These are phyloP conservation scores for Thymelicus acteon DNA, from an alignment of 2,888 invertebrate species.

Conservation along the genomic window DNA sequence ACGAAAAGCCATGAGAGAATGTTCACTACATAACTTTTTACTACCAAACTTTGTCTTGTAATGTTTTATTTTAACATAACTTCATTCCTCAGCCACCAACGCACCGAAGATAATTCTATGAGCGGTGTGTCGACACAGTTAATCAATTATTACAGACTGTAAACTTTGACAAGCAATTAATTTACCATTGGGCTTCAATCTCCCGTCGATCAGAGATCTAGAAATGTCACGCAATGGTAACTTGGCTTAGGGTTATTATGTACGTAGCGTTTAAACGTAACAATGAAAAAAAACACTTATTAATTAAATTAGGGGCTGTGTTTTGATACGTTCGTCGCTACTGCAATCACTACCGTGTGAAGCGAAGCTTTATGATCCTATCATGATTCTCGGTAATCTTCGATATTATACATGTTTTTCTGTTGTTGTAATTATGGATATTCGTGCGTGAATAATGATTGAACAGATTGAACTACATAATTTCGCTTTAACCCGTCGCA, in stretches of 20 bases:
- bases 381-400: no score
- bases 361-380: no score
- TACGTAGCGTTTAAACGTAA: not conserved
- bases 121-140: slow-evolving; percentile 27
- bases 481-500: no score
- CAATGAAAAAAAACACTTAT: not conserved
- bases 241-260: slow-evolving; percentile 16
- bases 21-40: not conserved
- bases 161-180: slow-evolving; percentile 38
- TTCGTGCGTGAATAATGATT: no score
- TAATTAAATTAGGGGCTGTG: no score
- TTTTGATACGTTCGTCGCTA: no score
- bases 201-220: slow-evolving; percentile 34
- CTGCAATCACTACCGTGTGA: no score
- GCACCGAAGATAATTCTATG: slow-evolving; percentile 22
- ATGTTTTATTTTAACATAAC: slow-evolving; percentile 5
- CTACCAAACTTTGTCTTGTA: not conserved
- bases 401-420: no score
- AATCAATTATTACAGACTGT: slow-evolving; percentile 35
- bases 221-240: slow-evolving; percentile 34
- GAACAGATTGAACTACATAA: no score
- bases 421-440: no score
- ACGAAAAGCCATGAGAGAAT: not conserved
- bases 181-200: slow-evolving; percentile 33
- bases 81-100: slow-evolving; percentile 21